Conservation (phyloP, 2,888 invertebrate species). For the Spodoptera exigua region DNA sequence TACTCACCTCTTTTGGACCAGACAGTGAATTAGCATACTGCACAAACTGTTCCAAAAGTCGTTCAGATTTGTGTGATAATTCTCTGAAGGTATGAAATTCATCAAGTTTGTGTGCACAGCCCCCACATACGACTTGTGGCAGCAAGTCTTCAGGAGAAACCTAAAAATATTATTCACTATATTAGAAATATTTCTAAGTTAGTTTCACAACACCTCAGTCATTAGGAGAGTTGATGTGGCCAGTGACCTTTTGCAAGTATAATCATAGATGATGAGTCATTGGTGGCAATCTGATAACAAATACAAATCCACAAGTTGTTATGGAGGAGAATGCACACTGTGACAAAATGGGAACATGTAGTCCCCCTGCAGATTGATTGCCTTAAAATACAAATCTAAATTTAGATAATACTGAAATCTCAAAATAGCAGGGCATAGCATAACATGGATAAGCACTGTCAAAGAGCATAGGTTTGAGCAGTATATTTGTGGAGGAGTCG, state of each 20-base stretch:
- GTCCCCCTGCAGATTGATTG: constrained; percentile 80
- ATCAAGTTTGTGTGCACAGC: constrained; percentile 93
- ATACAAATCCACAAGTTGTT: constrained; percentile 62
- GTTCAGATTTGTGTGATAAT: constrained; percentile 93
- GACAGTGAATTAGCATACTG: constrained; percentile 91
- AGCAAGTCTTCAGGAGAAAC: constrained; percentile 93
- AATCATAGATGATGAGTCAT: constrained; percentile 86
- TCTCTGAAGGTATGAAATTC: constrained; percentile 94
- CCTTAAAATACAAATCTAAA: constrained; percentile 83
- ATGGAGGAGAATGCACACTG: constrained; percentile 54
- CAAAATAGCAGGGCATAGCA: constrained; percentile 82
- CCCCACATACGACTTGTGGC: constrained; percentile 93
- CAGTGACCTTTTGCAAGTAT: constrained; percentile 83
- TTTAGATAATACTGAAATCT: constrained; percentile 86
- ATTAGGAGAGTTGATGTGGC: constrained; percentile 79
- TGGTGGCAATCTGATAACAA: constrained; percentile 77
- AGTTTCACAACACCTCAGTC: constrained; percentile 71
- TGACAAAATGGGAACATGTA: constrained; percentile 70
- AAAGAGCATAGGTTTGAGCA: constrained; percentile 61
- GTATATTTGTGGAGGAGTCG: constrained; percentile 62
- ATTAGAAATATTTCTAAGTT: constrained; percentile 58
- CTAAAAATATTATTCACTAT: constrained; percentile 85
- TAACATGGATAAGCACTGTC: constrained; percentile 71
- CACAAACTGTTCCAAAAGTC: constrained; percentile 93
- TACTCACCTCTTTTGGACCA: constrained; percentile 91